phyloP scores from a whole-genome alignment of 2,888 invertebrate species.

The Erynnis tages region DNA sequence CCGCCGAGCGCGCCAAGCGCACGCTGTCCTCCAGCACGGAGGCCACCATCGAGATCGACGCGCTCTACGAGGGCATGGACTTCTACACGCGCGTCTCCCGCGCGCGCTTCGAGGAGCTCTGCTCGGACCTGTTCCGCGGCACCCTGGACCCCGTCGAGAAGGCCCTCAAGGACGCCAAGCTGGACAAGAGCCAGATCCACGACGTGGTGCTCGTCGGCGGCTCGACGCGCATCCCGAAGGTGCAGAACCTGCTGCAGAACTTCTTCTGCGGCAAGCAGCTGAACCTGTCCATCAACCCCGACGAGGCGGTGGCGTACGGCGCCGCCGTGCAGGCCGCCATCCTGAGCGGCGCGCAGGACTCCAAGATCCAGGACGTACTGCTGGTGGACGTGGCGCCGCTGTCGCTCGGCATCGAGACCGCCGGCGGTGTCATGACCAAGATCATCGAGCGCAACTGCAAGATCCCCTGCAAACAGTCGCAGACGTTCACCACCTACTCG shows the following conservation, averaged over 20 bases:
- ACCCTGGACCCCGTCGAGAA: conserved; percentile 87
- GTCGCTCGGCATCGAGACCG: conserved; percentile 86
- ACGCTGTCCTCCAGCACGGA: conserved; percentile 86
- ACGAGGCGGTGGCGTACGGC: conserved; percentile 88
- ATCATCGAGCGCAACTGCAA: conserved; percentile 84
- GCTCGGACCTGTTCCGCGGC: conserved; percentile 83
- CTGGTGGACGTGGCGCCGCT: conserved; percentile 78
- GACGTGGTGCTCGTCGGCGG: conserved; percentile 90
- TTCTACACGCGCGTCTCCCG: conserved; percentile 83
- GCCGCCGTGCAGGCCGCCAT: conserved; percentile 86
- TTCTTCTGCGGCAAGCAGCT: conserved; percentile 85
- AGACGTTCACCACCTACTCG: conserved; percentile 86
- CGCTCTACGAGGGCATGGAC: conserved; percentile 85
- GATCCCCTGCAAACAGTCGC: conserved; percentile 84
- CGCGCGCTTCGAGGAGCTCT: conserved; percentile 86
- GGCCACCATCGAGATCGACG: conserved; percentile 85
- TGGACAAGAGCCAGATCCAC: conserved; percentile 85
- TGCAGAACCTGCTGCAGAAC: conserved; percentile 85
- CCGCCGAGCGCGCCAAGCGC: conserved; percentile 86
- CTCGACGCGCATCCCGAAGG: conserved; percentile 87
- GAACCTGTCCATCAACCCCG: conserved; percentile 86
- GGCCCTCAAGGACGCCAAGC: conserved; percentile 86
- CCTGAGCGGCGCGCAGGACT: conserved; percentile 84
- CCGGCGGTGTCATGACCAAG: conserved; percentile 87
- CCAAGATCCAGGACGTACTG: conserved; percentile 83